Base-by-base conservation (phyloP, 1,140 invertebrate genomes). In the Drosophila obscura region DNA sequence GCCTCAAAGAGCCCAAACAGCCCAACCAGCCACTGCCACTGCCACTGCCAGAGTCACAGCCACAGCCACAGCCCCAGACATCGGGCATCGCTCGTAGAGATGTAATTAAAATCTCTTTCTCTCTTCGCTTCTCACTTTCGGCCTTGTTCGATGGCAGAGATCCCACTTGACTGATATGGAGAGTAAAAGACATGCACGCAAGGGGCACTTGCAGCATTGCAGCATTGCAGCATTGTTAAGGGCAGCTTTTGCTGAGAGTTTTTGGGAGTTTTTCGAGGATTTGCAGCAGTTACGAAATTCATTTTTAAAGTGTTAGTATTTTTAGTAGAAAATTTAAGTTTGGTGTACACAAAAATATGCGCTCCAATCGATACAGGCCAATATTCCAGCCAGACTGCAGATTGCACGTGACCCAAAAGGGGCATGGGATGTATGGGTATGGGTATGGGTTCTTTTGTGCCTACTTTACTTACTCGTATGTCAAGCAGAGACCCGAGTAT, bases 91-190 rank as follows among this genome's bases (percentile, higher is more conserved):
- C 51, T 69, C 35, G 35, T 13, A 39, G 61, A 83, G 76, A 69
- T 90, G 82, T 87, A 90, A 87, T 90, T 90, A 83, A 80, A 90
- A 79, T 88, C 83, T 79, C 72, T 75, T 62, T 56, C 43, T 39
- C 31, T 22, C 19, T 41, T 22, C 62, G 68, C 82, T 87, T 87
- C 83, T 88, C 80, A 83, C 76, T 89, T 89, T 84, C 48, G 48
- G 77, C 45, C 72, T 85, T 84, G 82, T 84, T 85, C 24, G 35
- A 49, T 63, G 63, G 55, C 50, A 53, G 58, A 65, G 83, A 87
- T 87, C 73, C 64, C 53, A 80, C 76, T 82, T 88, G 83, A 79
- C 83, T 87, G 83, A 87, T 87, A 87, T 77, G 79, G 35, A 19
- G 7, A 83, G 72, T 77, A 60, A 64, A 71, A 73, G 83, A 83